Evolutionary conservation across 2,113 vertebrate species (phyloP).

Genomic region (Nothocercus nigrocapillus): DNA sequence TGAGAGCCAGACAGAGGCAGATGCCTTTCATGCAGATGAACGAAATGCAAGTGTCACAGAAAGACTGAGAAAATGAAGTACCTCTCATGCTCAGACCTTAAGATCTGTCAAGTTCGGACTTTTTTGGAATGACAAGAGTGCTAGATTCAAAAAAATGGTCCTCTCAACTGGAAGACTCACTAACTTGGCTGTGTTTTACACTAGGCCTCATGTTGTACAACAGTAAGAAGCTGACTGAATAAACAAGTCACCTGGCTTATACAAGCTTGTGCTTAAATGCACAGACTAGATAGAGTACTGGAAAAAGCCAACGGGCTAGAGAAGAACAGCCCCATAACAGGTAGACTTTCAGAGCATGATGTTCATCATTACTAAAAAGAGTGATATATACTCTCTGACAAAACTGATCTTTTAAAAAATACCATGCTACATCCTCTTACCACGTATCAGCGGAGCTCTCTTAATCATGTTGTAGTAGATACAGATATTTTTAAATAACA

Average conservation of each 20-base stretch:
- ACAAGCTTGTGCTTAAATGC: background rate
- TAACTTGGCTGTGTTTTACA: background rate
- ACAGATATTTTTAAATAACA: background rate
- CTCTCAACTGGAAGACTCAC: background rate
- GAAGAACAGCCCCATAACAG: background rate
- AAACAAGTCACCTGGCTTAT: background rate
- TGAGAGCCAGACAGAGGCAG: background rate
- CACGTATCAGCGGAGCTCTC: background rate
- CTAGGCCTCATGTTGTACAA: background rate
- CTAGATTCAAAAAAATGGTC: background rate
- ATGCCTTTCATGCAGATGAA: background rate
- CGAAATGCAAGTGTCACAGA: background rate
- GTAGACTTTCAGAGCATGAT: background rate
- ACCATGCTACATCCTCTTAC: background rate
- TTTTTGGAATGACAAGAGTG: background rate
- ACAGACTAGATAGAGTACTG: background rate
- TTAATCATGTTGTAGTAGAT: background rate
- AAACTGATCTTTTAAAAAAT: background rate
- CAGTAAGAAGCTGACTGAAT: background rate
- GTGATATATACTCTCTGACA: background rate
- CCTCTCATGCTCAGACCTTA: background rate
- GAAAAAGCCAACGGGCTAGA: background rate
- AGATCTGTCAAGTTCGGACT: background rate
- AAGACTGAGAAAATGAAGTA: background rate
- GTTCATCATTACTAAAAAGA: background rate